Evolutionary conservation across 2,113 vertebrate genomes (phyloP).

Genomic region (Anolis sagrei): DNA sequence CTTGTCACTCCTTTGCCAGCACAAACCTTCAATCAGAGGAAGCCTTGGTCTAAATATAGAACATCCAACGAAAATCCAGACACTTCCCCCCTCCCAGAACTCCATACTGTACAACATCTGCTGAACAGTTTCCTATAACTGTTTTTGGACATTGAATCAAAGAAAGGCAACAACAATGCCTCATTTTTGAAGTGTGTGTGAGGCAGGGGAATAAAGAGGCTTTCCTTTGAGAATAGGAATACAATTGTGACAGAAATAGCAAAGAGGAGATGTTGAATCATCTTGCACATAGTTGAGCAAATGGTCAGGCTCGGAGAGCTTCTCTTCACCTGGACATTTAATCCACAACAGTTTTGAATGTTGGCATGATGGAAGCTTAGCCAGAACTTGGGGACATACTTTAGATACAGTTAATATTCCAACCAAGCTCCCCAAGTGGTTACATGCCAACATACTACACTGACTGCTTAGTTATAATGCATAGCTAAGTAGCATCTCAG

Average conservation of each 20-base stretch:
- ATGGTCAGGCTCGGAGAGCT: conserved; percentile 53
- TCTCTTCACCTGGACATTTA: conserved; percentile 45
- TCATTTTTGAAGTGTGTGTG: conserved; percentile 69
- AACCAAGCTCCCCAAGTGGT: too few species aligned
- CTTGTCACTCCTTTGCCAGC: conserved; percentile 60
- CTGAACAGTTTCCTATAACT: conserved; percentile 86
- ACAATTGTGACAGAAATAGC: conserved; percentile 81
- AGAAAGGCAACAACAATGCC: conserved; percentile 82
- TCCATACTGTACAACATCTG: conserved; percentile 83
- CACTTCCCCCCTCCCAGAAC: conserved; percentile 66
- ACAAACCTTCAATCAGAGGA: conserved; percentile 80
- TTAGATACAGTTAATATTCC: too few species aligned
- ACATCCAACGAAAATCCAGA: conserved; percentile 69
- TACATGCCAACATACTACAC: too few species aligned
- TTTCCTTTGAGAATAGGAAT: conserved; percentile 77
- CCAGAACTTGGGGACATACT: not conserved
- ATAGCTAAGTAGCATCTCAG: too few species aligned
- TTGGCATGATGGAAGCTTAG: not conserved
- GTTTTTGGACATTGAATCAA: conserved; percentile 88
- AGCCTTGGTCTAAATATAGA: conserved; percentile 83
- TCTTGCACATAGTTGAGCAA: conserved; percentile 65
- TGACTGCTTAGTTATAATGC: too few species aligned
- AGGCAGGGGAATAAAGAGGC: conserved; percentile 66
- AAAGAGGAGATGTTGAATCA: conserved; percentile 69
- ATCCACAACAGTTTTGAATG: conserved; percentile 29